phyloP scores from a whole-genome alignment of 2,113 vertebrate species.

The Corythoichthys intestinalis region DNA sequence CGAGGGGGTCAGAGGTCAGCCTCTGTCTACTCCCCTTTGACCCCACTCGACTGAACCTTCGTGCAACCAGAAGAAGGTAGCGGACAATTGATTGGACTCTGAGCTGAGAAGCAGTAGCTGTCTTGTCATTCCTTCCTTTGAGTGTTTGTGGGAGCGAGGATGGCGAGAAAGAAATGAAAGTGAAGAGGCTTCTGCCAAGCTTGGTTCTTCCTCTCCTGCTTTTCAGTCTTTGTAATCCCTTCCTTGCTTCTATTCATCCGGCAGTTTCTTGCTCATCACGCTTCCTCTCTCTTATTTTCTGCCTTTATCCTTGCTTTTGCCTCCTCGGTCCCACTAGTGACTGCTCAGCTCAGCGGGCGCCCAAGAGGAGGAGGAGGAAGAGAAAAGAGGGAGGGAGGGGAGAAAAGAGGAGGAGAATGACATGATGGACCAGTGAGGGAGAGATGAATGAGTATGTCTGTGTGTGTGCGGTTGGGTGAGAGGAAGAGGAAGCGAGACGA shows the following conservation, averaged over 20 bases:
- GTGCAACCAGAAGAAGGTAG: conserved; percentile 12
- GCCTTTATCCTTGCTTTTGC: conserved; percentile 55
- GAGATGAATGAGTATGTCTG: conserved; percentile 51
- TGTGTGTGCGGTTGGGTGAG: conserved; percentile 26
- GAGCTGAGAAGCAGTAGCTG: conserved; percentile 44
- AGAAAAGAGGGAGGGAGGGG: conserved; percentile 1
- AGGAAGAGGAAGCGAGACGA: conserved; percentile 48
- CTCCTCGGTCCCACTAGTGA: conserved; percentile 74
- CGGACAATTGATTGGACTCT: conserved; percentile 22
- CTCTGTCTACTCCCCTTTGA: conserved; percentile 38
- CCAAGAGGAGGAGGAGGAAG: conserved; percentile 33
- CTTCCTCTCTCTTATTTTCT: conserved; percentile 43
- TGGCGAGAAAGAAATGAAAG: conserved; percentile 29
- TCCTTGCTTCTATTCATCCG: conserved; percentile 66
- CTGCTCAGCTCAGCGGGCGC: conserved; percentile 60
- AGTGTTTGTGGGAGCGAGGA: conserved; percentile 28
- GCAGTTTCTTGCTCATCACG: conserved; percentile 55
- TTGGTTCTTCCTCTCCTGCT: conserved; percentile 45
- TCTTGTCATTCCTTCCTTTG: conserved; percentile 56
- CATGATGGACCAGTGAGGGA: conserved; percentile 59
- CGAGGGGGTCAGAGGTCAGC: conserved; percentile 44
- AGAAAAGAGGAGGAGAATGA: conserved; percentile 57
- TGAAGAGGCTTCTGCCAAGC: conserved; percentile 40
- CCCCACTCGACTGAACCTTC: conserved; percentile 30
- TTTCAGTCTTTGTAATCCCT: conserved; percentile 64